Conservation (phyloP, 2,113 vertebrate species). For the Ailurus styani region DNA sequence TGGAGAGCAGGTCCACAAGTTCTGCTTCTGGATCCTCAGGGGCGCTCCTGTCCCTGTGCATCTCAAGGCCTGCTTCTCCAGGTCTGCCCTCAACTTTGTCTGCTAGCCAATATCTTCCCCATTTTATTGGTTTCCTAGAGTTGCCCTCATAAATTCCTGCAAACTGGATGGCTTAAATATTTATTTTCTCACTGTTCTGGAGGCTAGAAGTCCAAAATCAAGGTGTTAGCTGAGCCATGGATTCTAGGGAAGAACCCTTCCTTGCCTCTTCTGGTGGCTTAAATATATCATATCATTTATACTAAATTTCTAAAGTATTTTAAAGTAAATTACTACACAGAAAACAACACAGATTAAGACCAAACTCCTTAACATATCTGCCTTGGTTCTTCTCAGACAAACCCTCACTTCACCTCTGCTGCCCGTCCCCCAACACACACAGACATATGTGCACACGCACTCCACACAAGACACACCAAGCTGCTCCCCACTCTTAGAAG, state of each 20-base stretch:
- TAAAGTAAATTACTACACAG: neutral
- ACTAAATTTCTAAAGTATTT: neutral
- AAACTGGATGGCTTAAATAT: neutral
- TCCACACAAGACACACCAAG: too few species aligned
- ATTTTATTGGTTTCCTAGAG: neutral
- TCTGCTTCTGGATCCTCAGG: neutral
- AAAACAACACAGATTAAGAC: neutral
- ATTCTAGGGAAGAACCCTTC: neutral
- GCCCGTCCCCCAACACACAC: neutral
- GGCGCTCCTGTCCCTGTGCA: neutral
- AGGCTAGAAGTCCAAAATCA: neutral
- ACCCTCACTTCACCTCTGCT: neutral
- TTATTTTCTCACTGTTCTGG: neutral
- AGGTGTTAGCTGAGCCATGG: neutral
- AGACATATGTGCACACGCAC: neutral
- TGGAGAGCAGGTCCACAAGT: neutral
- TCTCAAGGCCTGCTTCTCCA: neutral
- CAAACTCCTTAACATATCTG: neutral
- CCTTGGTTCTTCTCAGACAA: neutral
- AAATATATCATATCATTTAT: neutral
- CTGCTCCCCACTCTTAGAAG: neutral
- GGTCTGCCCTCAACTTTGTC: neutral
- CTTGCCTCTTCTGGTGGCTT: neutral
- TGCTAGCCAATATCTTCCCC: neutral
- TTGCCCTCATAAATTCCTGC: neutral